These are phyloP conservation scores for Rhea pennata DNA, from an alignment of 2,113 vertebrate species.

Conservation along the genomic window DNA sequence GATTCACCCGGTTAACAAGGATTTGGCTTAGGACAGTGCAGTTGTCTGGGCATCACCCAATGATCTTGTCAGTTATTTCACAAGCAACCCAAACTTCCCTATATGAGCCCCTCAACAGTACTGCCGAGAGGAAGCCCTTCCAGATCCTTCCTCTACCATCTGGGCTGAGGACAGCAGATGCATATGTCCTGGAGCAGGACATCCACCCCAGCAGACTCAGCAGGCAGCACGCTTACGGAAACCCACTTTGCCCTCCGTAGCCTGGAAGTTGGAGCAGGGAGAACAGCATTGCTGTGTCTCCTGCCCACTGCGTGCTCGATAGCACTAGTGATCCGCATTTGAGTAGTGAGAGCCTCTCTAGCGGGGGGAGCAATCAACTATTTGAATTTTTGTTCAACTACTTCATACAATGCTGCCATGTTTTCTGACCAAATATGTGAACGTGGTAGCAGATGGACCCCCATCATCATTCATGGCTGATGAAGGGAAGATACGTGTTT, in stretches of 20 bases:
- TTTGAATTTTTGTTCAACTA: not conserved
- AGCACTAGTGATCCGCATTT: not conserved
- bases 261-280: not conserved
- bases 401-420: not conserved
- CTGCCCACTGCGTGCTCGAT: not conserved
- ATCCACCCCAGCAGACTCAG: too few relatives aligned
- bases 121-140: not conserved
- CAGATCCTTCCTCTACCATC: not conserved
- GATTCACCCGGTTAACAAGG: not conserved
- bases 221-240: not conserved
- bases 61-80: not conserved
- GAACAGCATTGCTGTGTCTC: not conserved
- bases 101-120: not conserved
- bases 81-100: not conserved
- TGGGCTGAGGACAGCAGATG: not conserved
- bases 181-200: not conserved
- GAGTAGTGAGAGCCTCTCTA: too few relatives aligned
- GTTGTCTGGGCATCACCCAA: not conserved
- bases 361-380: too few relatives aligned
- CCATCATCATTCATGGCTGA: not conserved
- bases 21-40: not conserved
- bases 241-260: fast-evolving
- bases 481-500: not conserved
- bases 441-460: not conserved
- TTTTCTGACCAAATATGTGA: not conserved